Evolutionary conservation across 2,888 invertebrate genomes (phyloP), one percentile per base, ranked within the genome.

Genomic region (Hanleya hanleyi): DNA sequence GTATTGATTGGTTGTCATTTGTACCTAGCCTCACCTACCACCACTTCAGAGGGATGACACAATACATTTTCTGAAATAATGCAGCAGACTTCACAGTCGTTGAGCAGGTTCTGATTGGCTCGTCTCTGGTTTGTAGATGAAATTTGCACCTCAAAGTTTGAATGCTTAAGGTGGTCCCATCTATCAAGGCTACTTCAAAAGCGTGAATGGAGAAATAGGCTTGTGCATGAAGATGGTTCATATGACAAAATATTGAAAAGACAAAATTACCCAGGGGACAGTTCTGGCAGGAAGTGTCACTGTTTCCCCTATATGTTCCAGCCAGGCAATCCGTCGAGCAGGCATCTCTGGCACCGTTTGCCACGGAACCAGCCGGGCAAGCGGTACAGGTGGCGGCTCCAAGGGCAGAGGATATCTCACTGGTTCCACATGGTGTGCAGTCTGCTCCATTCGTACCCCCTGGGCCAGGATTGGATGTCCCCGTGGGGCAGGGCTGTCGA

Each of bases 251-350:
- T 22, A 18, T 35, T 37, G 26, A 37, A n/a, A n/a, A n/a, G n/a
- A n/a, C n/a, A n/a, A 7, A 18, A 67, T 67, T 73, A 85, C 87
- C 87, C 75, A 37, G 33, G 1, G 83, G 84, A 77, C 87, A 87
- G 7, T 70, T 61, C 18, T 76, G 74, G 77, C 87, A 87, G 2
- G 75, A 32, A 0, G 79, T 64, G 35, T 82, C 79, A 32, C 83
- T 76, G 36, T 74, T 72, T 18, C 74, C 62, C 57, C 84, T 83
- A 76, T 86, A 86, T 0, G 64, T 67, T 32, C 86, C 85, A 6
- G 82, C 37, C 1, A 41, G 7, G 78, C 85, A 86, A 36, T 77
- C 38, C n/a, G 69, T 71, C n/a, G n/a, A n/a, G 77, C 86, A 87
- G 1, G 77, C 77, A 35, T 81, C 81, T 67, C 83, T 77, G 37